Percentiles rank a stretch among this genome's conserved stretches.
Conservation (phyloP, 2,113 vertebrate genomes). For the Pampusana beccarii region DNA sequence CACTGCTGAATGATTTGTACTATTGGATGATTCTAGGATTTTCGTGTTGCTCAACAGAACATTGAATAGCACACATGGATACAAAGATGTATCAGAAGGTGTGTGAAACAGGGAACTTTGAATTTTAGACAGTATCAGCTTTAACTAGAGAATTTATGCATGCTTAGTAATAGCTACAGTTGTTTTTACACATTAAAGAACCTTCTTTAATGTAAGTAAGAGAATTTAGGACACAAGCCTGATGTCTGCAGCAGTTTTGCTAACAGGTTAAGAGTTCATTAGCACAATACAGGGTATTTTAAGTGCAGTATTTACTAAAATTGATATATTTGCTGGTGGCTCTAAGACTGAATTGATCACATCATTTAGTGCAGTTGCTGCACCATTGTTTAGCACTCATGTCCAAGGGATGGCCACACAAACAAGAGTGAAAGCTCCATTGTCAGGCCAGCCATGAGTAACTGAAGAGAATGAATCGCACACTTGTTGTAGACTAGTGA, state of each 20-base stretch:
- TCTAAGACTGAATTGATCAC: background rate
- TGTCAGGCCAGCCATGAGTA: background rate
- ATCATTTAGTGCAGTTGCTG: background rate
- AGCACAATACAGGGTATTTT: background rate
- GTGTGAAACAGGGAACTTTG: background rate
- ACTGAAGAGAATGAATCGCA: background rate
- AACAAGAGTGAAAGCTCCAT: background rate
- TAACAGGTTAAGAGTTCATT: background rate
- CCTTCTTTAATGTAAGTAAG: background rate
- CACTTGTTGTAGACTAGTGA: background rate
- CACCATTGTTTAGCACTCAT: background rate
- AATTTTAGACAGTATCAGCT: background rate
- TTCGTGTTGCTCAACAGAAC: background rate
- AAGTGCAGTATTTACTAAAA: background rate
- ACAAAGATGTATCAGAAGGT: background rate
- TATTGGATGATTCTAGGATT: background rate
- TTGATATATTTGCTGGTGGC: background rate
- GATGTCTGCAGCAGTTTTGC: background rate
- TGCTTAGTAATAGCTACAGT: background rate
- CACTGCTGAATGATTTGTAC: background rate
- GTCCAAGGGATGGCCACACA: background rate
- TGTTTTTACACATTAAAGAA: background rate
- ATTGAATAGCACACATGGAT: background rate
- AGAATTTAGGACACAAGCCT: background rate
- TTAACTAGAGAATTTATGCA: background rate